phyloP scores from a whole-genome alignment of 2,797 vertebrate species.

The Falco peregrinus region DNA sequence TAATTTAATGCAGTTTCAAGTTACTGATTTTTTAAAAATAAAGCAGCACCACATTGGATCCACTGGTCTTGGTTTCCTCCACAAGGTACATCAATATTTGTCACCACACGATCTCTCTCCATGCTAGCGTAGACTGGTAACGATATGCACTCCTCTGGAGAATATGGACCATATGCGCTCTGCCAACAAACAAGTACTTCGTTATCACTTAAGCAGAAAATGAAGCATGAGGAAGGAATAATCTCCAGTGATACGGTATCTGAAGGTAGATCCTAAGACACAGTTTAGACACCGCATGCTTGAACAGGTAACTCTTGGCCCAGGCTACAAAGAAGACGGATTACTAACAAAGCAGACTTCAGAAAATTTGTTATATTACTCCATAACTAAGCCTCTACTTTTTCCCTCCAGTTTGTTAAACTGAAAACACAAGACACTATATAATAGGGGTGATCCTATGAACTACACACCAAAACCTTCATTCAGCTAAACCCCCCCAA shows the following conservation, averaged over 20 bases:
- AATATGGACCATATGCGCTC: slow-evolving; percentile 76
- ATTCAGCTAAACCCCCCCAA: neutral
- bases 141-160: slow-evolving; percentile 87
- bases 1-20: neutral
- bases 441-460: neutral
- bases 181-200: slow-evolving; percentile 52
- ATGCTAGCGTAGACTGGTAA: slow-evolving; percentile 89
- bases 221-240: neutral
- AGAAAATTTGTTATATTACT: neutral
- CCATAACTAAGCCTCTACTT: neutral
- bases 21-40: slow-evolving; percentile 92
- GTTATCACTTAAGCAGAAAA: neutral
- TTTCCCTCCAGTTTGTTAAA: neutral
- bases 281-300: neutral
- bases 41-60: slow-evolving; percentile 93
- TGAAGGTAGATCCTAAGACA: neutral
- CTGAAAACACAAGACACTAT: neutral
- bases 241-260: neutral
- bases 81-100: slow-evolving; percentile 89
- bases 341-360: neutral
- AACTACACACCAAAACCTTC: neutral
- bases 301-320: neutral
- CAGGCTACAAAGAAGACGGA: neutral
- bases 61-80: slow-evolving; percentile 86
- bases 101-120: slow-evolving; percentile 89